Evolutionary conservation across 2,113 vertebrate genomes (phyloP), one percentile per base, ranked within the genome.

Genomic region (Oreochromis aureus): DNA sequence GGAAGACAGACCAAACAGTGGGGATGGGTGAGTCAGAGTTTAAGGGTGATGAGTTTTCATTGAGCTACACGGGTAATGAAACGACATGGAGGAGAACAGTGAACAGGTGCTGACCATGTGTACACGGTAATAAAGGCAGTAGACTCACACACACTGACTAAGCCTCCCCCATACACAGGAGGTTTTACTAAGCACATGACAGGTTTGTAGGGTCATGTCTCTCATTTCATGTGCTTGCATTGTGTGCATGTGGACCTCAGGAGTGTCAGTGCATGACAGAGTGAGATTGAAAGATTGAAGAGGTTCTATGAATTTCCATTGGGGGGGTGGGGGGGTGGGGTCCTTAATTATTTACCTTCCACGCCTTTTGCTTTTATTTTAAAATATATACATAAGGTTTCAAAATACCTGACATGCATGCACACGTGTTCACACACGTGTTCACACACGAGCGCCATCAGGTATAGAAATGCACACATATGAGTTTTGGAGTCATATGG

Each of bases 101-200:
- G 84, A 82, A 39, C 95, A 95, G 91, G 85, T 95, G 95, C 86
- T 86, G 80, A 66, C 93, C 93, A 95, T 92, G 85, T 95, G 93
- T 93, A 76, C 41, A 36, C 1, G 2, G 5, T 24, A 10, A 55
- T 16, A 63, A 63, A 83, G 63, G 78, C 63, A 53, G 32, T 2
- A 27, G 51, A 66, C 71, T 48, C 83, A 1, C 58, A 56, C 55
- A 30, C 19, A 54, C 56, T 54, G 1, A 56, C 24, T 54, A n/a
- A 0, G 59, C 9, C 48, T 76, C 58, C 18, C 54, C 11, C 41
- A 41, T 0, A 24, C 51, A 82, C 48, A 63, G 34, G 7, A 30
- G 53, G 15, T 36, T 56, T 56, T 8, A 86, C 59, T 48, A 73
- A 55, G 63, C 78, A 22, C 41, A 83, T 84, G 87, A 30, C 69